Evolutionary conservation across 2,888 invertebrate species (phyloP).

Genomic region (Bibio marci): DNA sequence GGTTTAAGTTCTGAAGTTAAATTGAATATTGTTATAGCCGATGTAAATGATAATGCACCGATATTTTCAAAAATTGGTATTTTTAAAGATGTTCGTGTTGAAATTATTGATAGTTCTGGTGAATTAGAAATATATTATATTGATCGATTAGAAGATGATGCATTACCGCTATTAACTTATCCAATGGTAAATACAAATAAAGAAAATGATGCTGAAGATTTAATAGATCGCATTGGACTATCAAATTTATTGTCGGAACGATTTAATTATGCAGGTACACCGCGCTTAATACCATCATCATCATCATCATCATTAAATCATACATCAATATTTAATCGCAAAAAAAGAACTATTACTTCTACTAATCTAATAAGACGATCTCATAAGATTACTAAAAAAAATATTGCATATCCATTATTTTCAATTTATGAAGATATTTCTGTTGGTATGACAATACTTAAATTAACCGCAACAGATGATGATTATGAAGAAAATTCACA

Average conservation of each 20-base stretch:
- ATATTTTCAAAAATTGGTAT: constrained; percentile 52
- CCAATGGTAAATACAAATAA: background rate
- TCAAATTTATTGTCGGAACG: constrained; percentile 13
- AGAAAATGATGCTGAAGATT: constrained; percentile 11
- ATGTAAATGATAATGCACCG: constrained; percentile 70
- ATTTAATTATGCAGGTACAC: constrained; percentile 2
- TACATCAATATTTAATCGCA: constrained; percentile 24
- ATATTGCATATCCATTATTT: constrained; percentile 39
- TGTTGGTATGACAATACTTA: constrained; percentile 49
- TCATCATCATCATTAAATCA: background rate
- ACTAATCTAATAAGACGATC: constrained; percentile 13
- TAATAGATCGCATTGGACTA: constrained; percentile 28
- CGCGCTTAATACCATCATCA: background rate
- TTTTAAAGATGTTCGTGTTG: constrained; percentile 46
- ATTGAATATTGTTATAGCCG: constrained; percentile 50
- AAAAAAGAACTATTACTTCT: constrained; percentile 27
- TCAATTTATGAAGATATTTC: constrained; percentile 54
- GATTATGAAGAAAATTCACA: constrained; percentile 54
- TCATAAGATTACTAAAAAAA: background rate
- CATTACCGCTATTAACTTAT: background rate
- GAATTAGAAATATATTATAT: constrained; percentile 32
- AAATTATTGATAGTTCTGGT: constrained; percentile 42
- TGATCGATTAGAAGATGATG: constrained; percentile 15
- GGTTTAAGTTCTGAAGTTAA: constrained; percentile 58
- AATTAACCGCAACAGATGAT: constrained; percentile 52